Conservation (phyloP, 2,888 invertebrate genomes). For the Drosophila ochracea region DNA sequence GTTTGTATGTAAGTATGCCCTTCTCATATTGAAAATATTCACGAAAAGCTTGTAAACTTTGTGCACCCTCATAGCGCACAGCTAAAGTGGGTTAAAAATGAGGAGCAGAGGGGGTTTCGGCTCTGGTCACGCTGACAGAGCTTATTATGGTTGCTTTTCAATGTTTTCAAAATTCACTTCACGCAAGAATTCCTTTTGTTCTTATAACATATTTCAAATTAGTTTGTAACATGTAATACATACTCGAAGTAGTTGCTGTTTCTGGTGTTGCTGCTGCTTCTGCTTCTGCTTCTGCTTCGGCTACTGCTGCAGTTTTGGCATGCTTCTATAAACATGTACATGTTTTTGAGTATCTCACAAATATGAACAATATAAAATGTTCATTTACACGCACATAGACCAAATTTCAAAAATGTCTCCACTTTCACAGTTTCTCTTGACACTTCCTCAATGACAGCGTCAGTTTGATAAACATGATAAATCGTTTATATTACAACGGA, state of each 20-base stretch:
- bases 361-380: conserved; percentile 2
- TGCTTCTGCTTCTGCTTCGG: neutral
- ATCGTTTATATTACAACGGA: conserved; percentile 27
- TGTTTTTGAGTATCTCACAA: neutral
- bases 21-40: conserved; percentile 63
- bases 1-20: conserved; percentile 11
- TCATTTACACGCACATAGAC: neutral
- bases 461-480: conserved; percentile 37
- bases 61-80: conserved; percentile 40
- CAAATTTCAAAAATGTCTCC: conserved; percentile 17
- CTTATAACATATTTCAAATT: conserved; percentile 65
- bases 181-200: conserved; percentile 73
- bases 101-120: conserved; percentile 4
- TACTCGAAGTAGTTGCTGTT: conserved; percentile 15
- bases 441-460: conserved; percentile 56
- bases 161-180: conserved; percentile 68
- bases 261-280: neutral
- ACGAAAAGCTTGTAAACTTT: conserved; percentile 62
- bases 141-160: conserved; percentile 62
- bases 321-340: conserved; percentile 3
- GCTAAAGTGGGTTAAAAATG: neutral
- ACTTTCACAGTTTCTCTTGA: conserved; percentile 6
- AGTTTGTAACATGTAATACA: conserved; percentile 50
- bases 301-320: neutral
- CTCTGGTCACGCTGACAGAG: conserved; percentile 71